Percentiles rank a stretch among this genome's conserved stretches.
These are phyloP conservation scores for Ploceus nigricollis DNA, from an alignment of 2,113 vertebrate genomes.

Conservation along the genomic window DNA sequence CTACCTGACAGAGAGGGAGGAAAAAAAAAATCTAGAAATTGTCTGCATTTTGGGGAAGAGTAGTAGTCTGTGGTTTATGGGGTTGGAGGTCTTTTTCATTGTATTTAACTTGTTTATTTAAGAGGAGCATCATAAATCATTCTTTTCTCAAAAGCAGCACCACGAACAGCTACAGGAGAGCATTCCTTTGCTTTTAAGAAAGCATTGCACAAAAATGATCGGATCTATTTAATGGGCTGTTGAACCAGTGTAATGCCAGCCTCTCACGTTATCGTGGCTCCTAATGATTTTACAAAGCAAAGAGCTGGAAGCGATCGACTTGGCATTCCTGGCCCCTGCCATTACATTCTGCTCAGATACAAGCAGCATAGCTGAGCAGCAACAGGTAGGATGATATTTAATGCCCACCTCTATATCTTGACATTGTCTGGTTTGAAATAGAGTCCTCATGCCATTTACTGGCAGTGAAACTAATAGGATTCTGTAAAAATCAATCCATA, in stretches of 20 bases:
- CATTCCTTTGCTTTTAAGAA: neutral
- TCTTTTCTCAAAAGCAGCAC: neutral
- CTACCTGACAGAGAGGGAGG: neutral
- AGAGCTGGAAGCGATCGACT: neutral
- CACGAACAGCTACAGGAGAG: neutral
- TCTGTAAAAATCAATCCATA: conserved; percentile 43
- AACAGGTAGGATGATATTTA: conserved; percentile 18
- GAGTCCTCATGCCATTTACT: conserved; percentile 1
- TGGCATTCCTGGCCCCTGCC: neutral
- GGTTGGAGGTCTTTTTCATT: neutral
- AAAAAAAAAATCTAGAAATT: neutral
- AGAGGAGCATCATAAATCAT: neutral
- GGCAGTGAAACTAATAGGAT: conserved; percentile 34
- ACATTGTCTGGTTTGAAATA: conserved; percentile 24
- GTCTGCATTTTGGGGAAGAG: neutral
- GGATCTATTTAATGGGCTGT: neutral
- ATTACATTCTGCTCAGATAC: neutral
- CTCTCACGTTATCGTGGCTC: neutral
- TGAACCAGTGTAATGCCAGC: neutral
- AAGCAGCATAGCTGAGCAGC: neutral
- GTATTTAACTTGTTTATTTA: neutral
- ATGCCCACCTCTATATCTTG: neutral
- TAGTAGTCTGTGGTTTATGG: neutral
- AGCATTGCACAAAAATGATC: neutral
- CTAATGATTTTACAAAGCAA: neutral